Evolutionary conservation across 2,797 vertebrate genomes (phyloP).

Genomic region (Anisognathus igniventris): DNA sequence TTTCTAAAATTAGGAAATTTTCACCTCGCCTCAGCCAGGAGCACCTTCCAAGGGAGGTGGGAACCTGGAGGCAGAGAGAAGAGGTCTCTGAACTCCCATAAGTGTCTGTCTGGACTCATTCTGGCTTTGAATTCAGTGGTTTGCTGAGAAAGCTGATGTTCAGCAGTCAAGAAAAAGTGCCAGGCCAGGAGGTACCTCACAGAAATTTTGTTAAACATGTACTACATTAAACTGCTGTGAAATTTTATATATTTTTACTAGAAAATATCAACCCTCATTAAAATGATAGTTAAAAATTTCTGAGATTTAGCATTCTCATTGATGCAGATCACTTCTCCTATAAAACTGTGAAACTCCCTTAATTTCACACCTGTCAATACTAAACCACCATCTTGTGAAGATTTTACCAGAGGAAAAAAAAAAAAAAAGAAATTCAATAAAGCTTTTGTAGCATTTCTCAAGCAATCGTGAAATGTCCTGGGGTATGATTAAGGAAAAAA

Average conservation of each 20-base stretch:
- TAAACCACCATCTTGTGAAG: slow-evolving; percentile 17
- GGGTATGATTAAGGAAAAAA: slow-evolving; percentile 10
- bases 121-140: background rate
- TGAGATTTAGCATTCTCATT: background rate
- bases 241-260: background rate
- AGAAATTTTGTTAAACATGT: background rate
- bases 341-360: slow-evolving; percentile 18
- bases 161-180: background rate
- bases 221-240: background rate
- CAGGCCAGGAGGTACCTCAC: background rate
- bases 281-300: background rate
- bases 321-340: background rate
- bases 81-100: background rate
- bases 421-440: background rate
- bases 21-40: background rate
- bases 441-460: slow-evolving; percentile 14
- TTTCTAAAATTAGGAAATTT: slow-evolving; percentile 37
- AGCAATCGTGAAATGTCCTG: background rate
- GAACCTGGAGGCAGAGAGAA: background rate
- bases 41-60: background rate
- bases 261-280: background rate
- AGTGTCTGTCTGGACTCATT: background rate
- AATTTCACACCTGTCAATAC: slow-evolving; percentile 42
- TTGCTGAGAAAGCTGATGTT: background rate
- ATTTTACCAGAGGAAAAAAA: background rate